Conservation (phyloP, 1,140 invertebrate species). For the Ylistrum balloti region DNA sequence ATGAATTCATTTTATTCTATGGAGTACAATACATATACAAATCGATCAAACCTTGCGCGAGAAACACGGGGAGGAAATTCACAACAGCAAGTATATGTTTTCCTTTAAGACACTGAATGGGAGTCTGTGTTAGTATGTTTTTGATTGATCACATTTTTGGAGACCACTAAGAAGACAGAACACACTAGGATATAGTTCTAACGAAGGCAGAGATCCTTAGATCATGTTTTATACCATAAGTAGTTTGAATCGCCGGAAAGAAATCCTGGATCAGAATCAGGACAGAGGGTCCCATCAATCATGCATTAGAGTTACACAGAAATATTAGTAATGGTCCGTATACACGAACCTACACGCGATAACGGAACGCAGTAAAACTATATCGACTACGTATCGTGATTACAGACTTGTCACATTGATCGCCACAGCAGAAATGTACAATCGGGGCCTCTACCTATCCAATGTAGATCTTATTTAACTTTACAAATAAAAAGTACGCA, state of each 20-base stretch:
- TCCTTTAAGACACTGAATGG: not conserved
- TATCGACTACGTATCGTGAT: not conserved
- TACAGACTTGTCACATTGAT: not conserved
- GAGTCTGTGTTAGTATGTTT: constrained; percentile 14
- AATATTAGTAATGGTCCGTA: not conserved
- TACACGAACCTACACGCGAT: not conserved
- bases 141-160: not conserved
- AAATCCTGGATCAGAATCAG: constrained; percentile 10
- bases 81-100: not conserved
- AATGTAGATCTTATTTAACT: too few species aligned
- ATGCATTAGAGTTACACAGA: not conserved
- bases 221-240: not conserved
- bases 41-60: constrained; percentile 18
- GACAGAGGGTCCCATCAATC: constrained; percentile 14
- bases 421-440: not conserved
- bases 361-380: not conserved
- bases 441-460: too few species aligned
- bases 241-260: not conserved
- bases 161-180: not conserved
- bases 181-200: not conserved
- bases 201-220: not conserved
- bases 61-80: not conserved
- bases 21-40: not conserved
- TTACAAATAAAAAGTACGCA: too few species aligned
- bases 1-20: constrained; percentile 36